A percentile compares a stretch with the other conserved stretches of the same genome.
phyloP scores from a whole-genome alignment of 1,140 invertebrate species.

The Drosophila pruinosa region DNA sequence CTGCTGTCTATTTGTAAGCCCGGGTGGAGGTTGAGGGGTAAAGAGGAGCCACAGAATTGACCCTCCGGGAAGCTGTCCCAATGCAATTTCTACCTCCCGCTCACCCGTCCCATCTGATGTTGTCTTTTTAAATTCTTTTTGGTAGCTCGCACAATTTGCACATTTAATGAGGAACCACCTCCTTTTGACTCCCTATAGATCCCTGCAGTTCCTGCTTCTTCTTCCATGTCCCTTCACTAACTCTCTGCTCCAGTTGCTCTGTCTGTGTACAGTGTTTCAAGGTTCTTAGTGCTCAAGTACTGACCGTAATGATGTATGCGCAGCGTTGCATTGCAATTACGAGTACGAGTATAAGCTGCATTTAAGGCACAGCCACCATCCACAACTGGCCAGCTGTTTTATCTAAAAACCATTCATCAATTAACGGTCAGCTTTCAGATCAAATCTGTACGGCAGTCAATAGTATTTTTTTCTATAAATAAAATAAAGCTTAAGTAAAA shows the following conservation, averaged over 20 bases:
- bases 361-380: not conserved
- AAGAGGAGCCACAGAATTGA: slow-evolving; percentile 12
- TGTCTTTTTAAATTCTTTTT: slow-evolving; percentile 41
- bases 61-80: not conserved
- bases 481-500: no score
- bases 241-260: not conserved
- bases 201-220: not conserved
- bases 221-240: not conserved
- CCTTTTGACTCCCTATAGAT: not conserved
- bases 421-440: not conserved
- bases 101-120: not conserved
- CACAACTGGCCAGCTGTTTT: not conserved
- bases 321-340: slow-evolving; percentile 38
- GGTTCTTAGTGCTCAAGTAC: slow-evolving; percentile 31
- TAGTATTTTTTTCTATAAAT: no score
- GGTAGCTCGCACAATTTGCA: slow-evolving; percentile 43
- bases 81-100: not conserved
- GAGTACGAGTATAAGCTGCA: slow-evolving; percentile 1
- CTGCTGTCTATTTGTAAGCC: slow-evolving; percentile 32
- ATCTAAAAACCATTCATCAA: not conserved
- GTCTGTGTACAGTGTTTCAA: slow-evolving; percentile 9
- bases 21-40: not conserved
- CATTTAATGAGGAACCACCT: slow-evolving; percentile 42
- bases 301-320: slow-evolving; percentile 50
- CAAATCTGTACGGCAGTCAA: not conserved